Evolutionary conservation across 2,113 vertebrate genomes (phyloP), one percentile per base, ranked within the genome.

Genomic region (Trinectes maculatus): DNA sequence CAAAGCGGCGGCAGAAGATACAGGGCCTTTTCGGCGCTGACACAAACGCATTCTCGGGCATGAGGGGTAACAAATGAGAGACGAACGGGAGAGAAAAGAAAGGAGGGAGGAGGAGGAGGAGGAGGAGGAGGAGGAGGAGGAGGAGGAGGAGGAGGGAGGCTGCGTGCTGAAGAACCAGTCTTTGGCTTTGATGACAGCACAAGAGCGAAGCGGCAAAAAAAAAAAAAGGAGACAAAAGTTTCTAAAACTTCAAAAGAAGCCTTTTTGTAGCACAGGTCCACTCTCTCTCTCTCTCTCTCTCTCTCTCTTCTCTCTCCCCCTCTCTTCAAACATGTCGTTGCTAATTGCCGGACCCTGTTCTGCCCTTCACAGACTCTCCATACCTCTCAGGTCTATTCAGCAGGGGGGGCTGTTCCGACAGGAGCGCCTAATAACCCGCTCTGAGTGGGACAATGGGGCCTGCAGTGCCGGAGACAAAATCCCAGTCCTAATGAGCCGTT

Each of bases 271-370:
- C 33, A 4, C 70, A 79, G 77, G 65, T 73, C 67, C 28, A 31
- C n/a, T n/a, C 33, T 9, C 33, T 16, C 37, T 48, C 79, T 85
- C 52, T 29, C 71, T 39, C 82, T 72, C 67, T 79, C 83, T 69
- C 64, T 85, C 75, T 71, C 62, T 31, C n/a, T 31, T 34, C 29
- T 58, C 46, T 64, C 72, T 42, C 43, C 67, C 71, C 73, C 70
- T 82, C 87, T 89, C 82, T 83, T 90, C 79, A 89, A 90, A 91
- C 90, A 85, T 83, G 79, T 91, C 90, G 84, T 89, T 90, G 92
- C 92, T 94, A 96, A 96, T 95, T 95, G 92, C 91, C 89, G 55
- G 87, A 82, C 86, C 85, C 12, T 81, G 71, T 82, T 88, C 86
- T 87, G 63, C 74, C 79, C 80, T 85, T 59, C 26, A 48, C 21